Evolutionary conservation across 2,888 invertebrate species (phyloP), one percentile per base, ranked within the genome.

Genomic region (Drosophila affinis): DNA sequence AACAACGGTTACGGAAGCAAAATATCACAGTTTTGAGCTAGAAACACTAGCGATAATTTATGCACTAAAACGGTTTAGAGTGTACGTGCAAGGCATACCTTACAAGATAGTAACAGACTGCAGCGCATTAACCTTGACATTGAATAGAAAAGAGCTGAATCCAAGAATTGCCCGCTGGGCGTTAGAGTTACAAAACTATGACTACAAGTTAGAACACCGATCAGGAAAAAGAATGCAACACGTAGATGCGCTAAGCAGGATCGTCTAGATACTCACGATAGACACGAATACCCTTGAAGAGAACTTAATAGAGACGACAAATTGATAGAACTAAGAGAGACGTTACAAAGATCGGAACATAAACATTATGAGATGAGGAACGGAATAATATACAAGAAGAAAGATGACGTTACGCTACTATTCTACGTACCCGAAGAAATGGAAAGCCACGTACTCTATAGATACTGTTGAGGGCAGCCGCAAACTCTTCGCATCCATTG

Each of bases 301-400:
- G 39, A 48, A 39, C 9, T 7, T 21, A 21, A 21, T 21, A 21
- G 18, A 21, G 18, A 21, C 18, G 18, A 21, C 18, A 21, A 21
- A 21, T 21, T 21, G 18, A 21, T 21, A 21, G 18, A 21, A 2
- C 18, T 21, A 21, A 21, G 18, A 21, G 18, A 21, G 18, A 21
- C 27, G 46, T 18, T 56, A 9, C 46, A 29, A 29, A 10, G 32
- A 12, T 4, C 45, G 29, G 24, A 59, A 39, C 34, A 34, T 14
- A 34, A 17, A 21, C 10, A 27, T 49, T 59, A 49, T 24, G 58
- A 58, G 6, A 58, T 58, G 58, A 47, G 47, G n/a, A n/a, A n/a
- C n/a, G n/a, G n/a, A n/a, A n/a, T n/a, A n/a, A n/a, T n/a, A n/a
- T n/a, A n/a, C n/a, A 47, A 21, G 10, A 47, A 47, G 4, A 47